A percentile compares a stretch with the other conserved stretches of the same genome.
phyloP scores from a whole-genome alignment of 2,888 invertebrate species.

The Pseudeuparius sepicola region DNA sequence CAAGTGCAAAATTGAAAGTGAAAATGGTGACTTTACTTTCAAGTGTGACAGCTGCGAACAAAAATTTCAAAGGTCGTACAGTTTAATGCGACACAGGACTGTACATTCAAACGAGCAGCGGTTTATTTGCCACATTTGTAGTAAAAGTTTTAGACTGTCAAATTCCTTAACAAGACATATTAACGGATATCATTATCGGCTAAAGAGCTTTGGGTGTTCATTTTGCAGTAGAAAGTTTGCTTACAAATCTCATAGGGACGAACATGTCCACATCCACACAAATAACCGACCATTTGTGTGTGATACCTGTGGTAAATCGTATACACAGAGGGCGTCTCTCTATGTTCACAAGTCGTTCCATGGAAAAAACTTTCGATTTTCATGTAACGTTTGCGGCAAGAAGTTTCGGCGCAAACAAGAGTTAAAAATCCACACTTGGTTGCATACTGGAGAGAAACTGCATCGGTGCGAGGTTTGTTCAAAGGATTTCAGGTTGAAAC shows the following conservation, averaged over 20 bases:
- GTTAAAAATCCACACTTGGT: slow-evolving; percentile 44
- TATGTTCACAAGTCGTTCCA: slow-evolving; percentile 28
- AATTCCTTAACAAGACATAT: slow-evolving; percentile 46
- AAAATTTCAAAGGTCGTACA: slow-evolving; percentile 29
- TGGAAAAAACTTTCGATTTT: slow-evolving; percentile 30
- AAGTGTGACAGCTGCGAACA: slow-evolving; percentile 41
- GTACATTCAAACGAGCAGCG: slow-evolving; percentile 39
- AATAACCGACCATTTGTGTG: slow-evolving; percentile 42
- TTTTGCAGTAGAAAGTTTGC: slow-evolving; percentile 43
- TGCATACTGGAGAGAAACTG: slow-evolving; percentile 48
- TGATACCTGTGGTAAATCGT: slow-evolving; percentile 45
- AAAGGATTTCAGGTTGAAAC: slow-evolving; percentile 41
- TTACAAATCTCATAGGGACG: slow-evolving; percentile 41
- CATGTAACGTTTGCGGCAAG: slow-evolving; percentile 45
- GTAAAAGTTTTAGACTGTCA: slow-evolving; percentile 41
- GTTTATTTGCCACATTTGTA: slow-evolving; percentile 46
- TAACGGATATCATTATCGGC: slow-evolving; percentile 40
- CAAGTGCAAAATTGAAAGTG: slow-evolving; percentile 27
- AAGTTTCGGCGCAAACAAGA: slow-evolving; percentile 45
- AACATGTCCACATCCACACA: slow-evolving; percentile 44
- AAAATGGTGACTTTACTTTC: slow-evolving; percentile 28
- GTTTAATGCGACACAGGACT: slow-evolving; percentile 42
- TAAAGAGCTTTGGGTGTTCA: slow-evolving; percentile 43
- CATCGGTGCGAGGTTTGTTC: slow-evolving; percentile 44
- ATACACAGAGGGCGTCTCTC: slow-evolving; percentile 43